Conservation (phyloP, 2,113 vertebrate genomes). For the Odontophorus gujanensis region DNA sequence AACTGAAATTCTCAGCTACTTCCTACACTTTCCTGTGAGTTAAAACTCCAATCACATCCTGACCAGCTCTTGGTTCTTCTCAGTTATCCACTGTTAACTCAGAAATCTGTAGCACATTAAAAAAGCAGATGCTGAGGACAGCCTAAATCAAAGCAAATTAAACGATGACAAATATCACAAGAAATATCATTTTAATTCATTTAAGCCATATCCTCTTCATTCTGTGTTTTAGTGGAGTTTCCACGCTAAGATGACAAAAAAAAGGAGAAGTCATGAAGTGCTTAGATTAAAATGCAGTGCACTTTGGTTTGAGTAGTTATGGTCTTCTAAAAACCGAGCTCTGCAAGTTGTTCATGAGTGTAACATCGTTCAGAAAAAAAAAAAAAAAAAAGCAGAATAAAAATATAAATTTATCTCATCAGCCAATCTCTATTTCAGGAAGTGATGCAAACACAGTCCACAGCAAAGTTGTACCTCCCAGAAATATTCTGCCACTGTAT, state of each 20-base stretch:
- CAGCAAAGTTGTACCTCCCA: not conserved
- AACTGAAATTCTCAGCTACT: constrained; percentile 5
- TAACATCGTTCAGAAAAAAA: not conserved
- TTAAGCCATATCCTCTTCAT: not conserved
- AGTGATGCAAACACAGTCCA: not conserved
- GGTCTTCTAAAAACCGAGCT: not conserved
- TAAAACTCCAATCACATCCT: constrained; percentile 10
- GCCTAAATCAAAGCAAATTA: not conserved
- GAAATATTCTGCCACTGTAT: constrained; percentile 30
- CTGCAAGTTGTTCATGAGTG: not conserved
- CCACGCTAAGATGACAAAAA: not conserved
- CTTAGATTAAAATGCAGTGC: not conserved
- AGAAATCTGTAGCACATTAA: constrained; percentile 29
- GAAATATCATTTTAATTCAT: not conserved
- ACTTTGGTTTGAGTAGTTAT: not conserved
- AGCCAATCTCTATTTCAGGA: constrained; percentile 50
- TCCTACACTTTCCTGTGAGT: constrained; percentile 66
- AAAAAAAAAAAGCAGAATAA: not conserved
- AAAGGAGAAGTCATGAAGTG: not conserved
- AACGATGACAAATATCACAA: not conserved
- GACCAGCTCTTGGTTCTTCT: not conserved
- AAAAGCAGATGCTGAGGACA: not conserved
- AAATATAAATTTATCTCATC: constrained; percentile 13
- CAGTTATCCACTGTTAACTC: not conserved
- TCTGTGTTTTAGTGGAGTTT: not conserved